Base-by-base conservation (phyloP, 2,113 vertebrate species). In the Cranoglanis bouderius region DNA sequence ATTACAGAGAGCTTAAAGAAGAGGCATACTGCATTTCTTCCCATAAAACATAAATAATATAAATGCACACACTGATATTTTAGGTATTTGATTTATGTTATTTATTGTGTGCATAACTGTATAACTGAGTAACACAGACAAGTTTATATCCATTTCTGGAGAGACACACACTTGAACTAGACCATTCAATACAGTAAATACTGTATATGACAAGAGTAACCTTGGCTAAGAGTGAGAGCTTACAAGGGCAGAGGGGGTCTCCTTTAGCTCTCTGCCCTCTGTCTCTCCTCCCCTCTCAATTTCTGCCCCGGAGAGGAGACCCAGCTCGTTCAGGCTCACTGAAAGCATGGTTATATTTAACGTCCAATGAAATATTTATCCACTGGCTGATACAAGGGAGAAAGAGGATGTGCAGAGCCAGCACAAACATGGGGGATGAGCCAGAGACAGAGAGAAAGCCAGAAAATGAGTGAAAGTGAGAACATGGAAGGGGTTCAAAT, bases 311-410 rank as follows among this genome's bases (percentile, higher is more conserved):
- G 61, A 81, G 81, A 88, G 84, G 38, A 91, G 85, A 85, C 87
- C 88, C 74, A 65, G 86, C 88, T 88, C 70, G 2, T 43, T 82
- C 89, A 88, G 87, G 87, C 88, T 88, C 51, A 65, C 49, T 86
- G 89, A 90, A 85, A 90, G 87, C 84, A 72, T 32, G 35, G 87
- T 90, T 92, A 91, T 92, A 92, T 92, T 90, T 92, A 92, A 92
- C 88, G 19, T 49, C 91, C 87, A 88, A 92, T 92, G 88, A 92
- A 90, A 92, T 92, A 92, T 92, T 92, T 89, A 92, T 90, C 85
- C 85, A 85, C 84, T 61, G 77, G 86, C 80, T 88, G 84, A 90
- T 85, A 88, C 77, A 82, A 59, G 49, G 88, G 84, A 90, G 91
- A 82, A 91, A 90, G 84, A 88, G 88, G 84, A 91, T 92, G 88